Percentiles rank a stretch among this genome's conserved stretches.
These are phyloP conservation scores for Callocephalon fimbriatum DNA, from an alignment of 2,113 vertebrate genomes.

Conservation along the genomic window DNA sequence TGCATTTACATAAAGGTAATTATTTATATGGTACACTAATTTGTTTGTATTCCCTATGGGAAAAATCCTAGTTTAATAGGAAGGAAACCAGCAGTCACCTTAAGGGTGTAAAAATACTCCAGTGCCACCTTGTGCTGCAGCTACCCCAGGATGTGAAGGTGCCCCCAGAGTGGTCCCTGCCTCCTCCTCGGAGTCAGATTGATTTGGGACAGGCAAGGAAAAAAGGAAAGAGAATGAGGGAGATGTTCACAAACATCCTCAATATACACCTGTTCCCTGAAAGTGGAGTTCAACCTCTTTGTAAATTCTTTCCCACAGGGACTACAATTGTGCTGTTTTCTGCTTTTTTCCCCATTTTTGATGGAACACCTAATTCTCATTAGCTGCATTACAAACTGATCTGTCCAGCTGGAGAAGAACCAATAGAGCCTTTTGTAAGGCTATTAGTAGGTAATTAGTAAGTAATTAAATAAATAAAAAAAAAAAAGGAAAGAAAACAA, in stretches of 20 bases:
- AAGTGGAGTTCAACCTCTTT: neutral
- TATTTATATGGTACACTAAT: conserved; percentile 69
- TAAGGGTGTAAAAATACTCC: conserved; percentile 15
- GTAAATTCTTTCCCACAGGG: neutral
- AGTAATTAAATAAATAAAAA: neutral
- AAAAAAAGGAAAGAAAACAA: neutral
- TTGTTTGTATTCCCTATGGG: conserved; percentile 51
- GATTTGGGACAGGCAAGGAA: neutral
- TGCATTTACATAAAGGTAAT: conserved; percentile 60
- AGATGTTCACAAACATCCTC: neutral
- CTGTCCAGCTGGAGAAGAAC: neutral
- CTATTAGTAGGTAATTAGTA: neutral
- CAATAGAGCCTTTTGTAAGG: neutral
- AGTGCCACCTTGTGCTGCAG: conserved; percentile 57
- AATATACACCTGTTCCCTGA: neutral
- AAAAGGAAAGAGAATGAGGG: neutral
- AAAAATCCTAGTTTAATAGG: conserved; percentile 12
- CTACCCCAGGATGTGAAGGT: neutral
- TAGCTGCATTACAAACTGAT: neutral
- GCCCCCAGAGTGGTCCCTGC: neutral
- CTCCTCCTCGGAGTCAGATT: neutral
- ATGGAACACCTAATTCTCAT: neutral
- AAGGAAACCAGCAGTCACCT: neutral
- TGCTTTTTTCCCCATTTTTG: neutral
- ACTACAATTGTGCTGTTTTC: neutral